phyloP scores from a whole-genome alignment of 2,888 invertebrate species.

The Onchidella celtica region DNA sequence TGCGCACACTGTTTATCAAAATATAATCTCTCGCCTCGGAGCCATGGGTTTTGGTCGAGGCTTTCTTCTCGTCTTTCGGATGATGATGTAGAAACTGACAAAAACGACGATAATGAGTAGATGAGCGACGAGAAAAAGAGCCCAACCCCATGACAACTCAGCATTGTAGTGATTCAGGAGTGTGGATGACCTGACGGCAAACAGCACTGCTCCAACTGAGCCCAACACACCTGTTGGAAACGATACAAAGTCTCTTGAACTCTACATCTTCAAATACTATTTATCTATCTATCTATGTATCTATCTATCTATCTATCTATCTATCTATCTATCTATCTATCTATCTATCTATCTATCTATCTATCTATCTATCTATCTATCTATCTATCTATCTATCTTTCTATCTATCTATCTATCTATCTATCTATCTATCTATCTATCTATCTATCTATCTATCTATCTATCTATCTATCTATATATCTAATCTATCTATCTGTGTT shows the following conservation, averaged over 20 bases:
- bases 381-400: too few species aligned
- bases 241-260: too few species aligned
- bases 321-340: not conserved
- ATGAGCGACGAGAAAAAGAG: not conserved
- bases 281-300: not conserved
- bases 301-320: not conserved
- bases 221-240: conserved; percentile 5
- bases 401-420: too few species aligned
- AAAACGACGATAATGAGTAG: not conserved
- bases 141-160: not conserved
- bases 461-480: too few species aligned
- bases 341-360: not conserved
- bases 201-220: not conserved
- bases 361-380: not conserved
- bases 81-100: not conserved
- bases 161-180: not conserved
- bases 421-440: too few species aligned
- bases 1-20: not conserved
- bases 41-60: not conserved
- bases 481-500: too few species aligned
- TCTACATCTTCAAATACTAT: not conserved
- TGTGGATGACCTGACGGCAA: not conserved
- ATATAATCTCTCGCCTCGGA: not conserved
- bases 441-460: too few species aligned
- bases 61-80: not conserved